Conservation (phyloP, 2,888 invertebrate species). For the Rutpela maculata region DNA sequence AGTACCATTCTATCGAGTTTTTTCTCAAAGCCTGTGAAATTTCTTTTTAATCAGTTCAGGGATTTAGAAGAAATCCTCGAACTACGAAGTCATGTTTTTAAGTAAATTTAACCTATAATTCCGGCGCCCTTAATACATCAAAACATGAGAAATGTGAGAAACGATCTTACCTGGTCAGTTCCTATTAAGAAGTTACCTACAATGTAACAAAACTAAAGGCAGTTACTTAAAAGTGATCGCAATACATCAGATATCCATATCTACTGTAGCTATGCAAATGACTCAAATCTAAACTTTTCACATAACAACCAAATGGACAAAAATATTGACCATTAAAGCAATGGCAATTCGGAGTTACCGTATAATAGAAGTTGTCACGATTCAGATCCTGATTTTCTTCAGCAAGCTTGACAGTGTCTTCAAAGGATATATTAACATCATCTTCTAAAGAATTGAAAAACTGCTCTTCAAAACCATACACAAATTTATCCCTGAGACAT, state of each 20-base stretch:
- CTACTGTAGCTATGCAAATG: background rate
- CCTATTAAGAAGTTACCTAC: too few relatives aligned
- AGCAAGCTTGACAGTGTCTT: slow-evolving; percentile 39
- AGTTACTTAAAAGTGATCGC: background rate
- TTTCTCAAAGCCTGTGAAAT: too few relatives aligned
- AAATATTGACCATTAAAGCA: background rate
- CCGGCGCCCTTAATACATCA: too few relatives aligned
- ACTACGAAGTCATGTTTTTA: too few relatives aligned
- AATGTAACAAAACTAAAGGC: background rate
- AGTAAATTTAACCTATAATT: too few relatives aligned
- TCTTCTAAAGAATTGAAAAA: slow-evolving; percentile 37
- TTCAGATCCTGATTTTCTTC: slow-evolving; percentile 7
- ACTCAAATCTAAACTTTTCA: background rate
- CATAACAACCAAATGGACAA: background rate
- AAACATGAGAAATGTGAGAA: too few relatives aligned
- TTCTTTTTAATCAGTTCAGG: too few relatives aligned
- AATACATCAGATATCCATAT: background rate
- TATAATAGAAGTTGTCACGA: slow-evolving; percentile 20
- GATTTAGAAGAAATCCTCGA: too few relatives aligned
- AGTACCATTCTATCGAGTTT: too few relatives aligned
- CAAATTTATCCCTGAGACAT: slow-evolving; percentile 53
- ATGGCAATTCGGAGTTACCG: background rate
- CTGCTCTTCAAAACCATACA: slow-evolving; percentile 49
- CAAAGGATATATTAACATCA: slow-evolving; percentile 26
- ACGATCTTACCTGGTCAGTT: too few relatives aligned